Percentiles rank a stretch among this genome's conserved stretches.
Evolutionary conservation across 2,113 vertebrate species (phyloP).

Genomic region (Spea multiplicata): DNA sequence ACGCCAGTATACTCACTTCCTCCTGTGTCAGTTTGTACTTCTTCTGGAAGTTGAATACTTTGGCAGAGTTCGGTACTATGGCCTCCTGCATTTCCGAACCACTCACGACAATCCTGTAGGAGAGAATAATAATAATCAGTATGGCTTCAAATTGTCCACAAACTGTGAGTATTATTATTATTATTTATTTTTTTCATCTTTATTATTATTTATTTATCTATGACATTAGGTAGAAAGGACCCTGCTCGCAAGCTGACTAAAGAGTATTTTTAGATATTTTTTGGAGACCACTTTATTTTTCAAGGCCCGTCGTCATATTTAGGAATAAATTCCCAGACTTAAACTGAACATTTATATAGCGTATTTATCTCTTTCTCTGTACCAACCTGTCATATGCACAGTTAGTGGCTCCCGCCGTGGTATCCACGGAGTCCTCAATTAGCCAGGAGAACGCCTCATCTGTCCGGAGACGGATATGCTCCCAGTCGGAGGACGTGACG

Average conservation of each 20-base stretch:
- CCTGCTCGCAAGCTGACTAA: too few species aligned
- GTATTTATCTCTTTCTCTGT: not conserved
- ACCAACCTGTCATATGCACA: slow-evolving; percentile 85
- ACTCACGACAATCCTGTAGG: slow-evolving; percentile 78
- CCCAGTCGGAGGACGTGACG: slow-evolving; percentile 67
- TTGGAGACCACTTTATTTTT: too few species aligned
- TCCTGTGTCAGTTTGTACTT: slow-evolving; percentile 67
- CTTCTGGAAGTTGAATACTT: slow-evolving; percentile 71
- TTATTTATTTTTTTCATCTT: too few species aligned
- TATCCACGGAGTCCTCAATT: slow-evolving; percentile 71
- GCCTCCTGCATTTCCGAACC: slow-evolving; percentile 67
- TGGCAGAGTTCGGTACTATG: slow-evolving; percentile 64
- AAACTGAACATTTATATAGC: too few species aligned
- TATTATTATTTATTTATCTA: too few species aligned
- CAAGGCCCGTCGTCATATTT: too few species aligned
- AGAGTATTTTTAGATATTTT: too few species aligned
- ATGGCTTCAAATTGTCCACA: too few species aligned
- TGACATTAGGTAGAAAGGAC: too few species aligned
- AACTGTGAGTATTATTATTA: too few species aligned
- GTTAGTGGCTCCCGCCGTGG: slow-evolving; percentile 72
- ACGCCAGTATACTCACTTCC: slow-evolving; percentile 62
- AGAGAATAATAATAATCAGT: not conserved
- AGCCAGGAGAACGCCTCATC: slow-evolving; percentile 84
- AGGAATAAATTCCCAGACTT: too few species aligned
- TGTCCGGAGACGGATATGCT: slow-evolving; percentile 73